phyloP scores from a whole-genome alignment of 2,797 vertebrate species.

The Leucoraja ocellata region DNA sequence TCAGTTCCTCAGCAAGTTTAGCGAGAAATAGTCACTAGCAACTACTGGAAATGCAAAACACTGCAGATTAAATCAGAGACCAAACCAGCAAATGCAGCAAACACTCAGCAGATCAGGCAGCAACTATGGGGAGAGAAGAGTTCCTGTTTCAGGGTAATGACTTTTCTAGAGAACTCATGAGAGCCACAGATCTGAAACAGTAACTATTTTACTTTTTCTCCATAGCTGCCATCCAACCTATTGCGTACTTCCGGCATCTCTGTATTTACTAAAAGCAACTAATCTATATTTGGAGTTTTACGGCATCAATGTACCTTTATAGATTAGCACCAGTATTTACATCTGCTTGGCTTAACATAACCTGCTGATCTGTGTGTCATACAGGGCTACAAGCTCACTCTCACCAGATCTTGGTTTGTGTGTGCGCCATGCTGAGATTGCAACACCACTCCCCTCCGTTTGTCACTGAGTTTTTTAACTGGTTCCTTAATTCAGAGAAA shows the following conservation, averaged over 20 bases:
- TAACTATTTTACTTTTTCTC: too few species aligned
- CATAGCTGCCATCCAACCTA: too few species aligned
- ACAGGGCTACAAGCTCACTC: neutral
- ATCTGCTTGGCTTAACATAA: neutral
- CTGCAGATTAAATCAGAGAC: too few species aligned
- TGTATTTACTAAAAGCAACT: neutral
- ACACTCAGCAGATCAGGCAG: too few species aligned
- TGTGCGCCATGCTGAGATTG: neutral
- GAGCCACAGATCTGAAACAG: too few species aligned
- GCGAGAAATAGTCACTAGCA: neutral
- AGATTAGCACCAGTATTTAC: neutral
- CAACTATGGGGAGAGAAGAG: too few species aligned
- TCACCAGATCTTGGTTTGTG: neutral
- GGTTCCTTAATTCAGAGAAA: neutral
- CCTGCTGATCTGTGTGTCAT: too few species aligned
- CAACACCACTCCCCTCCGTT: neutral
- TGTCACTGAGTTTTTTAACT: neutral
- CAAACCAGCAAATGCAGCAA: too few species aligned
- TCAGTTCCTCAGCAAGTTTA: constrained; percentile 1
- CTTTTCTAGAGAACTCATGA: too few species aligned
- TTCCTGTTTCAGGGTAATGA: too few species aligned
- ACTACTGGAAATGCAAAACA: neutral
- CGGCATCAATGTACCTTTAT: neutral
- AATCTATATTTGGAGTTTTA: constrained; percentile 2
- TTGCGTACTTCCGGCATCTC: too few species aligned